Base-by-base conservation (phyloP, 2,113 vertebrate genomes). In the Romanogobio albipinnatus region DNA sequence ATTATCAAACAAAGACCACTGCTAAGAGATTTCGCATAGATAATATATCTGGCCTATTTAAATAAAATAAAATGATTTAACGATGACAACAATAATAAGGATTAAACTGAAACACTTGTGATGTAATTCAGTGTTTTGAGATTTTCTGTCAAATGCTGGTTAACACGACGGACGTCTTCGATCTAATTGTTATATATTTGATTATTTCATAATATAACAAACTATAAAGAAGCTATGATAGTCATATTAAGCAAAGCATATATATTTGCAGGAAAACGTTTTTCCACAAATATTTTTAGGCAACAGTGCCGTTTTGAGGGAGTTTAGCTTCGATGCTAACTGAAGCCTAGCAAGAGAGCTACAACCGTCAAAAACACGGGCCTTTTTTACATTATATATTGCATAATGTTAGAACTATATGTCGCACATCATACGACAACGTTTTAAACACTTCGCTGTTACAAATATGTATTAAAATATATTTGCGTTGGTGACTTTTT, bases 261-360 rank as follows among this genome's bases (percentile, higher is more conserved):
- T 9, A 19, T 26, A 47, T 26, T 45, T 10, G 15, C 5, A 26
- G 11, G 26, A 9, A 47, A 47, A 17, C 4, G 7, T 0, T 59
- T 6, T 61, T 43, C 7, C 15, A 1, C 5, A 24, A 29, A 47
- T 26, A 17, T 29, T 29, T 79, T 47, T 19, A 26, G n/a, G n/a
- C 14, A 51, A 49, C 8, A 14, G 3, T 10, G 36, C 4, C n/a
- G n/a, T 14, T 80, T 80, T 13, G 24, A 33, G 15, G 9, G 9
- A 26, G 61, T 29, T 81, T 51, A 81, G 79, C 79, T 51, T 33
- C 47, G 45, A 51, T 26, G 22, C 13, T 82, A 82, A 22, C 49
- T 43, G 14, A 71, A 70, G 19, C 45, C 66, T 73, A 82, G 51
- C 81, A 56, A 73, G 33, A 49, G 0, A 56, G 66, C 33, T 71